Evolutionary conservation across 2,797 vertebrate species (phyloP).

Genomic region (Orestias chungarensis): DNA sequence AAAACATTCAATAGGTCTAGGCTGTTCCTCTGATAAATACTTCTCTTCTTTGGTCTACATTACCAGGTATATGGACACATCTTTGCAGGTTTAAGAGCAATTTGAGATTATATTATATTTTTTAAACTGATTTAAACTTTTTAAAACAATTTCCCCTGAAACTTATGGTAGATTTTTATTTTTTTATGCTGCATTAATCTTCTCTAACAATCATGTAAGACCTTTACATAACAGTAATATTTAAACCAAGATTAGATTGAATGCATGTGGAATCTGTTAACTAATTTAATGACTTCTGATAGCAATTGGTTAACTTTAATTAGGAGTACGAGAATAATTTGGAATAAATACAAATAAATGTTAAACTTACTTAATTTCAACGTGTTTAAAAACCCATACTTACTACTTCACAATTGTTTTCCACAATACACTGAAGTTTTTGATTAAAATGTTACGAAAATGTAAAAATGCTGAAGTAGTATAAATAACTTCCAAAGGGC

Average conservation of each 20-base stretch:
- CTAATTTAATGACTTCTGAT: neutral
- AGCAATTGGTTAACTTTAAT: neutral
- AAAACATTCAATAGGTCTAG: too few species aligned
- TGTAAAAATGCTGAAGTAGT: neutral
- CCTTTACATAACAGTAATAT: neutral
- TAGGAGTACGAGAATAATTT: neutral
- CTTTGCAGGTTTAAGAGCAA: neutral
- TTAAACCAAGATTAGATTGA: neutral
- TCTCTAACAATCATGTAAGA: neutral
- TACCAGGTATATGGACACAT: too few species aligned
- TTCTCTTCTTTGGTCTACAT: too few species aligned
- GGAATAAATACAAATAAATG: neutral
- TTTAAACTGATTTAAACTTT: too few species aligned
- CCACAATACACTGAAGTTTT: neutral
- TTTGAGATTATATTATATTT: too few species aligned
- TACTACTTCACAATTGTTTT: neutral
- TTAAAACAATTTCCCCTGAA: too few species aligned
- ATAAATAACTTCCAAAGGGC: neutral
- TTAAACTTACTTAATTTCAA: neutral
- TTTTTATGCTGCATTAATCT: neutral
- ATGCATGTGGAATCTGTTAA: neutral
- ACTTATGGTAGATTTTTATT: neutral
- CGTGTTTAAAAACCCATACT: neutral
- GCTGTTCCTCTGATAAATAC: too few species aligned
- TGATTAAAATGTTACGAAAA: neutral